phyloP scores from a whole-genome alignment of 2,113 vertebrate species.

The Oenanthe melanoleuca region DNA sequence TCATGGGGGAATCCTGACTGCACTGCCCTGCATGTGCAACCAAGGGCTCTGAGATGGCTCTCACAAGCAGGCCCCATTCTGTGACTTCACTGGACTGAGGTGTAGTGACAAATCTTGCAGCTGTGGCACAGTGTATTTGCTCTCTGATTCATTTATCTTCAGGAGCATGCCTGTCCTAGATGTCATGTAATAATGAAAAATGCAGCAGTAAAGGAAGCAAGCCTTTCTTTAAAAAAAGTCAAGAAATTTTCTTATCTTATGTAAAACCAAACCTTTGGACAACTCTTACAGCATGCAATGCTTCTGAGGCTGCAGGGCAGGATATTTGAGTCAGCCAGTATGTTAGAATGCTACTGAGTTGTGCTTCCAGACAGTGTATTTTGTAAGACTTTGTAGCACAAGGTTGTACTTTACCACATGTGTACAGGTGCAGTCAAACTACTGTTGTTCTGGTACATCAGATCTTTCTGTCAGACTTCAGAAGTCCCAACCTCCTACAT shows the following conservation, averaged over 20 bases:
- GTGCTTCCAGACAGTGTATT: background rate
- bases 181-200: background rate
- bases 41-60: background rate
- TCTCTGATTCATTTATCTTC: background rate
- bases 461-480: background rate
- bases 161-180: background rate
- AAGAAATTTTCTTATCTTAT: background rate
- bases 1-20: background rate
- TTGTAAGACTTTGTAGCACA: background rate
- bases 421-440: background rate
- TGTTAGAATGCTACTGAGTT: background rate
- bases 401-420: background rate
- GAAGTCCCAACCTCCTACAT: background rate
- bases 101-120: background rate
- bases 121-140: background rate
- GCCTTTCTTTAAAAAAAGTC: background rate
- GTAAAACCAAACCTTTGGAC: background rate
- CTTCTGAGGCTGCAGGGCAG: background rate
- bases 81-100: background rate
- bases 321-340: background rate
- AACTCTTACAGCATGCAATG: background rate
- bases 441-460: background rate
- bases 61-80: background rate
- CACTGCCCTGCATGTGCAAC: background rate
- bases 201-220: background rate